Base-by-base conservation (phyloP, 2,113 vertebrate genomes). In the Colossoma macropomum region DNA sequence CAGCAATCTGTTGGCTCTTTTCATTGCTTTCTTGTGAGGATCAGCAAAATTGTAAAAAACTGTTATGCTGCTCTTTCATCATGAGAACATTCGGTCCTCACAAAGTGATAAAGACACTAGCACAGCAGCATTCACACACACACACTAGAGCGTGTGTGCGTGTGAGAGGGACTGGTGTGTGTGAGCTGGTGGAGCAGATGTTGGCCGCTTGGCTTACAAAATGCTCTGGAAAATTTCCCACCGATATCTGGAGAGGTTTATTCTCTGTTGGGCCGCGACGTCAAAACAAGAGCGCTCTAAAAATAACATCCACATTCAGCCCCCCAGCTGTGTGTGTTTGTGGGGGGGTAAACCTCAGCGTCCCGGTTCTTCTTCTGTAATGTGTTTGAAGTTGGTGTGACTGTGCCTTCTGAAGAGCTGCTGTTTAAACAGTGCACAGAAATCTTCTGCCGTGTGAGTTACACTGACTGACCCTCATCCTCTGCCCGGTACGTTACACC, bases 201-300 rank as follows among this genome's bases (percentile, higher is more conserved):
- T 94, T 93, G 54, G 85, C 83, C 82, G 79, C 85, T 82, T 84
- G 74, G 77, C 77, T 79, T 89, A 91, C 90, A 94, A 90, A 82
- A 81, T 66, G 87, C 85, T 91, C 89, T 94, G 92, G 91, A 93
- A 89, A 87, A 77, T 86, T 93, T 93, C 89, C 91, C 93, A 92
- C 85, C 79, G 85, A 85, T 90, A 88, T 93, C 89, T 93, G 88
- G 90, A 88, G 89, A 88, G 87, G 89, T 86, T 87, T 73, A 89
- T 85, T 89, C 86, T 75, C 72, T 1, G 48, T 76, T 80, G 79
- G 88, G 89, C 89, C 75, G 82, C 81, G 87, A 91, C 91, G 90
- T 92, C 85, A 91, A 92, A 93, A 91, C 89, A 92, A 88, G 87
- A 82, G 54, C 9, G 62, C 17, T 88, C 91, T 89, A 93, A 92